These are phyloP conservation scores for Ectemnius continuus DNA, from an alignment of 2,888 invertebrate species.

Conservation along the genomic window DNA sequence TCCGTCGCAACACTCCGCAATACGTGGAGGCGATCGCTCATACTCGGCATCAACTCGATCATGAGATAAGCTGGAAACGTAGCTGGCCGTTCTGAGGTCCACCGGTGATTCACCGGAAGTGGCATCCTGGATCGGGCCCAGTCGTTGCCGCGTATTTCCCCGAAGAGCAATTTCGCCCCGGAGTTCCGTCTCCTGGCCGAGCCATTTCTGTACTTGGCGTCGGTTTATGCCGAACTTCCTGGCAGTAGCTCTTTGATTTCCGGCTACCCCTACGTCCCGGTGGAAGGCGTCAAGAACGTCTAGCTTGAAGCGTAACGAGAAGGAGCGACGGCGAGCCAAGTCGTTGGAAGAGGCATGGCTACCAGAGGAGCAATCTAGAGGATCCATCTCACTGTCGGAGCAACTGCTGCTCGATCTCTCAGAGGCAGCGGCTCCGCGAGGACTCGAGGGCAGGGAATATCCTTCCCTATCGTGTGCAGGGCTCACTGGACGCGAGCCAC, in stretches of 20 bases:
- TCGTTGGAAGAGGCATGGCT: slow-evolving; percentile 49
- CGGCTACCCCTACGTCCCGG: slow-evolving; percentile 75
- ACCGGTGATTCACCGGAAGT: slow-evolving; percentile 67
- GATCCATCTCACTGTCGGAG: slow-evolving; percentile 74
- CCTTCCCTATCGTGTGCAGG: slow-evolving; percentile 54
- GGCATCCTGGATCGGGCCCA: slow-evolving; percentile 69
- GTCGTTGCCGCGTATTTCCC: slow-evolving; percentile 74
- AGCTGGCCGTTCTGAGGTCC: slow-evolving; percentile 69
- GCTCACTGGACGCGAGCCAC: slow-evolving; percentile 58
- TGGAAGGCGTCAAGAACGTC: slow-evolving; percentile 79
- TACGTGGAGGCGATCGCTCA: slow-evolving; percentile 54
- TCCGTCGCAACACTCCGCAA: slow-evolving; percentile 59
- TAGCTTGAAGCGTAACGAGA: slow-evolving; percentile 78
- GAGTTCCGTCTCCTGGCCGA: slow-evolving; percentile 77
- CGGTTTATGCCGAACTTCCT: slow-evolving; percentile 79
- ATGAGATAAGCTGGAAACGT: slow-evolving; percentile 57
- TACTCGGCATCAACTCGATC: slow-evolving; percentile 65
- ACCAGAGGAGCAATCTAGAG: slow-evolving; percentile 63
- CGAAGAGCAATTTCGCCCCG: slow-evolving; percentile 73
- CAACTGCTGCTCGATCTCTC: slow-evolving; percentile 68
- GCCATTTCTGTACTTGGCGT: slow-evolving; percentile 80
- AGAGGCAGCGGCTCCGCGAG: slow-evolving; percentile 63
- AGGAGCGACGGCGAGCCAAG: slow-evolving; percentile 76
- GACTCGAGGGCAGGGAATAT: slow-evolving; percentile 66
- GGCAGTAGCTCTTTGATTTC: slow-evolving; percentile 79